Evolutionary conservation across 2,888 invertebrate species (phyloP).

Genomic region (Rhamnusium bicolor): DNA sequence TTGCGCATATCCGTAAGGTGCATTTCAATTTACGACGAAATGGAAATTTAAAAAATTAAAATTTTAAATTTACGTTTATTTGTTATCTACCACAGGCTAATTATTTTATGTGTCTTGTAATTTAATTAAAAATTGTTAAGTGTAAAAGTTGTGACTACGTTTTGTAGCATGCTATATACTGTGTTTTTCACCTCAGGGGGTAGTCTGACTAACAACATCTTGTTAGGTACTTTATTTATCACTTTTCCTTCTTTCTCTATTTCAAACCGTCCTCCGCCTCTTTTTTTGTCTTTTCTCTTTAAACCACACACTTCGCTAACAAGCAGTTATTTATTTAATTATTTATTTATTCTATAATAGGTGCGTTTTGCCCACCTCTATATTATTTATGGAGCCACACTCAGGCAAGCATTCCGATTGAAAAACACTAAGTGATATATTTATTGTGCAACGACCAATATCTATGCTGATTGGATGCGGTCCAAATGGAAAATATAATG

Average conservation of each 20-base stretch:
- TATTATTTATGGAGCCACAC: slow-evolving; percentile 72
- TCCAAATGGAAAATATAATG: slow-evolving; percentile 46
- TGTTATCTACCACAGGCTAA: slow-evolving; percentile 43
- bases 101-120: slow-evolving; percentile 59
- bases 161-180: slow-evolving; percentile 51
- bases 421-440: slow-evolving; percentile 67
- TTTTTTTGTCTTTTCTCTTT: slow-evolving; percentile 43
- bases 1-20: slow-evolving; percentile 7
- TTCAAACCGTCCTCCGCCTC: neutral
- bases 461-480: slow-evolving; percentile 68
- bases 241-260: slow-evolving; percentile 52
- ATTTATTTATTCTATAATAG: slow-evolving; percentile 73
- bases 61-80: slow-evolving; percentile 21
- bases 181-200: slow-evolving; percentile 70
- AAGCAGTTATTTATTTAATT: slow-evolving; percentile 73
- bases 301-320: slow-evolving; percentile 71
- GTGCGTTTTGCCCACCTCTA: slow-evolving; percentile 71
- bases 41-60: neutral
- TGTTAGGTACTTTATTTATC: slow-evolving; percentile 72
- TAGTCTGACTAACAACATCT: slow-evolving; percentile 70
- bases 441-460: slow-evolving; percentile 68
- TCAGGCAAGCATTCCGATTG: slow-evolving; percentile 69
- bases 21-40: neutral
- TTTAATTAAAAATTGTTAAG: slow-evolving; percentile 56
- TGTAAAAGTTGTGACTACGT: slow-evolving; percentile 54